These are phyloP conservation scores for Acipenser oxyrinchus DNA, from an alignment of 2,797 vertebrate genomes.

Conservation along the genomic window DNA sequence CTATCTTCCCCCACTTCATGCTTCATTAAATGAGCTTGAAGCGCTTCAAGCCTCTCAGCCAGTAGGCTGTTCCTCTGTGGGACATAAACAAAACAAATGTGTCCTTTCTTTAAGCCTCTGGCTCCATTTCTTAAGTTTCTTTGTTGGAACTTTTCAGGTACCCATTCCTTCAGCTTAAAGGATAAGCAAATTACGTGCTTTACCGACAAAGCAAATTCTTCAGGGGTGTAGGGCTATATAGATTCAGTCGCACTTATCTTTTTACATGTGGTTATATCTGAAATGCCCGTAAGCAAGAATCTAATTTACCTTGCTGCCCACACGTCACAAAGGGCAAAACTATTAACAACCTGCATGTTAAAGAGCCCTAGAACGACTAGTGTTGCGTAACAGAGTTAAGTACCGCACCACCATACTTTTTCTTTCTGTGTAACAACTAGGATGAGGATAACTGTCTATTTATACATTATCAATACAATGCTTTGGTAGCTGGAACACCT, in stretches of 20 bases:
- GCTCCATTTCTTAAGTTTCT: neutral
- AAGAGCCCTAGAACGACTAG: too few relatives aligned
- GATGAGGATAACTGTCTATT: neutral
- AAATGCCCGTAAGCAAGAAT: too few relatives aligned
- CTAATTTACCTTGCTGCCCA: too few relatives aligned
- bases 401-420: too few relatives aligned
- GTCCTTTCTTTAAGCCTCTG: neutral
- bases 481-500: neutral
- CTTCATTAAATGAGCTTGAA: slow-evolving; percentile 31
- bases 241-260: too few relatives aligned
- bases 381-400: too few relatives aligned
- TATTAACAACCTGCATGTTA: too few relatives aligned
- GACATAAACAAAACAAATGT: neutral
- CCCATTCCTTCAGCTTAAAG: neutral
- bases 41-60: slow-evolving; percentile 3
- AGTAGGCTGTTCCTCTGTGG: neutral
- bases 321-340: too few relatives aligned
- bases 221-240: too few relatives aligned
- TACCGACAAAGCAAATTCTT: too few relatives aligned
- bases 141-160: neutral
- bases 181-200: neutral
- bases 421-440: too few relatives aligned
- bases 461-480: neutral
- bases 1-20: slow-evolving; percentile 29
- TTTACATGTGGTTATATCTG: too few relatives aligned